Base-by-base conservation (phyloP, 2,797 vertebrate species). In the Hybognathus amarus region DNA sequence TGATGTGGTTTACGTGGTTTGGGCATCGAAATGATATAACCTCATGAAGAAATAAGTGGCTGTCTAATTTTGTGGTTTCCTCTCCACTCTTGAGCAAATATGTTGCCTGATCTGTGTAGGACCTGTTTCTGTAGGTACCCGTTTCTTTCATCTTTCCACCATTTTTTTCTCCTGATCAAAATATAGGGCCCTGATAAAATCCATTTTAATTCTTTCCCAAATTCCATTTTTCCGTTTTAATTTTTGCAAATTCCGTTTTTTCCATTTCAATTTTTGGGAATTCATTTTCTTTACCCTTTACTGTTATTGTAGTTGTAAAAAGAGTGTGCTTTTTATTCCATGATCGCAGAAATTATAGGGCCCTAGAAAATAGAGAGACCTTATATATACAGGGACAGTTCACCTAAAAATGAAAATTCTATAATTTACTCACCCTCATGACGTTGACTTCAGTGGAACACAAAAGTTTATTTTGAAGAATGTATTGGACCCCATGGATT, bases 331-430 rank as follows among this genome's bases (percentile, higher is more conserved):
- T n/a, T n/a, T n/a, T n/a, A n/a, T n/a, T n/a, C n/a, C n/a, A n/a
- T n/a, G n/a, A n/a, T n/a, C n/a, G n/a, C n/a, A n/a, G n/a, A n/a
- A n/a, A n/a, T n/a, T n/a, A n/a, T n/a, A n/a, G n/a, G n/a, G n/a
- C n/a, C n/a, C n/a, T n/a, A n/a, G n/a, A n/a, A n/a, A n/a, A n/a
- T 45, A 13, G 8, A 38, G 30, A 66, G 18, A 63, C 5, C 15
- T n/a, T 83, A 11, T 22, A 38, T 78, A 50, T 13, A 83, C 63
- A 50, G 75, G n/a, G 6, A 18, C 40, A 24, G 54, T 76, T 45
- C 40, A 12, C 20, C 11, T 17, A 50, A 47, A 40, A 15, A 68
- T 77, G 0, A 52, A 15, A 27, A 47, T 47, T 33, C 12, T 30
- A 27, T 30, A 1, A 42, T 69, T 42, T 52, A 22, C 27, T 73